Evolutionary conservation across 2,888 invertebrate species (phyloP).

Genomic region (Acutogordius australiensis): DNA sequence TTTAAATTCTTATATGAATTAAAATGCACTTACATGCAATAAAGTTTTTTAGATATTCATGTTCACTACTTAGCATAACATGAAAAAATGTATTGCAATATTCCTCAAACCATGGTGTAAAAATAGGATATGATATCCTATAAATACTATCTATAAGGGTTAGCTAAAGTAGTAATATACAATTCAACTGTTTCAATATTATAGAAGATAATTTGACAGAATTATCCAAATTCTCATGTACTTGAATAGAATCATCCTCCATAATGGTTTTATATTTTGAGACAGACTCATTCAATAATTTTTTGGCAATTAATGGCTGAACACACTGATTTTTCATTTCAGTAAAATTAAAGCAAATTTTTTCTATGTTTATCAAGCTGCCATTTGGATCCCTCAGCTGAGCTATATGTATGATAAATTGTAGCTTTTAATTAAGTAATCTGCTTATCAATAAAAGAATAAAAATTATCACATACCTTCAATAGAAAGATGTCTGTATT

Average conservation of each 20-base stretch:
- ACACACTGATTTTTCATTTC: slow-evolving; percentile 53
- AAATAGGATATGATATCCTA: slow-evolving; percentile 22
- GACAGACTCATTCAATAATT: slow-evolving; percentile 53
- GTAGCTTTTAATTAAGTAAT: too few relatives aligned
- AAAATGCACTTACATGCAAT: slow-evolving; percentile 25
- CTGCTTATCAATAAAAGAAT: not conserved
- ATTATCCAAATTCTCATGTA: too few relatives aligned
- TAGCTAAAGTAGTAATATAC: too few relatives aligned
- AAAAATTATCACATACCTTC: not conserved
- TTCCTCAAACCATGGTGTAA: slow-evolving; percentile 72
- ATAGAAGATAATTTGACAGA: too few relatives aligned
- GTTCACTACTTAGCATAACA: slow-evolving; percentile 46
- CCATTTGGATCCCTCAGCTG: slow-evolving; percentile 55
- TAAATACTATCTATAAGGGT: not conserved
- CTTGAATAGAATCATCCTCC: too few relatives aligned
- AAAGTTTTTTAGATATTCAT: slow-evolving; percentile 51
- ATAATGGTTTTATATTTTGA: slow-evolving; percentile 25
- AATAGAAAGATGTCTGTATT: slow-evolving; percentile 36
- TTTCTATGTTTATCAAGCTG: slow-evolving; percentile 38
- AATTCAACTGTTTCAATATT: too few relatives aligned
- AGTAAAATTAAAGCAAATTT: slow-evolving; percentile 44
- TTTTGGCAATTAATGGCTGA: slow-evolving; percentile 47
- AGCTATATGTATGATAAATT: too few relatives aligned
- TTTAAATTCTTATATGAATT: too few relatives aligned
- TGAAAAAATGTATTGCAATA: slow-evolving; percentile 58